A percentile compares a stretch with the other conserved stretches of the same genome.
phyloP scores from a whole-genome alignment of 1,140 invertebrate genomes.

The Leptinotarsa undecemlineata region DNA sequence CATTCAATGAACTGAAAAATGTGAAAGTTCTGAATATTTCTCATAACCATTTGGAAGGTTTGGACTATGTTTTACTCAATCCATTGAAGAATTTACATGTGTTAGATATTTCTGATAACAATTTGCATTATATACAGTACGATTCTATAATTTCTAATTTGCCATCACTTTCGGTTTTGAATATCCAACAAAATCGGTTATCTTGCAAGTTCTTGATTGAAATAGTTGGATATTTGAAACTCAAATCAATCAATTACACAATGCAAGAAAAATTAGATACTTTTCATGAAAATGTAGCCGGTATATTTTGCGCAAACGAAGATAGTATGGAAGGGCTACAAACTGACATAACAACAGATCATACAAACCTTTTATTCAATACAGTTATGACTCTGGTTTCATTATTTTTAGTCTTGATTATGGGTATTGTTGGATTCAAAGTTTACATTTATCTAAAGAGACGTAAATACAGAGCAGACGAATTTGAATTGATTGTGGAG shows the following conservation, averaged over 20 bases:
- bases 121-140: slow-evolving; percentile 47
- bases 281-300: slow-evolving; percentile 49
- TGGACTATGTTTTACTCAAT: slow-evolving; percentile 41
- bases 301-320: slow-evolving; percentile 47
- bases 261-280: slow-evolving; percentile 44
- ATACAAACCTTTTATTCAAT: slow-evolving; percentile 25
- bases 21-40: slow-evolving; percentile 49
- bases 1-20: slow-evolving; percentile 40
- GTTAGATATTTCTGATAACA: slow-evolving; percentile 47
- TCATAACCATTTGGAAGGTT: slow-evolving; percentile 41
- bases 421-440: slow-evolving; percentile 34
- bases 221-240: slow-evolving; percentile 45
- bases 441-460: slow-evolving; percentile 43
- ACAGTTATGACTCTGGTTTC: slow-evolving; percentile 30
- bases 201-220: slow-evolving; percentile 45
- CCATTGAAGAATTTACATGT: slow-evolving; percentile 42
- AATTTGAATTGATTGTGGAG: slow-evolving; percentile 46
- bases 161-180: slow-evolving; percentile 43
- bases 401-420: slow-evolving; percentile 30
- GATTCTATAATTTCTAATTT: slow-evolving; percentile 44
- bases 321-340: background rate
- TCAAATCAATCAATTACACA: slow-evolving; percentile 44
- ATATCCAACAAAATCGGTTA: slow-evolving; percentile 48
- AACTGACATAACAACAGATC: background rate
- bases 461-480: slow-evolving; percentile 45